Percentiles rank a stretch among this genome's conserved stretches.
These are phyloP conservation scores for Sebastes vulpes DNA, from an alignment of 2,797 vertebrate genomes.

Conservation along the genomic window DNA sequence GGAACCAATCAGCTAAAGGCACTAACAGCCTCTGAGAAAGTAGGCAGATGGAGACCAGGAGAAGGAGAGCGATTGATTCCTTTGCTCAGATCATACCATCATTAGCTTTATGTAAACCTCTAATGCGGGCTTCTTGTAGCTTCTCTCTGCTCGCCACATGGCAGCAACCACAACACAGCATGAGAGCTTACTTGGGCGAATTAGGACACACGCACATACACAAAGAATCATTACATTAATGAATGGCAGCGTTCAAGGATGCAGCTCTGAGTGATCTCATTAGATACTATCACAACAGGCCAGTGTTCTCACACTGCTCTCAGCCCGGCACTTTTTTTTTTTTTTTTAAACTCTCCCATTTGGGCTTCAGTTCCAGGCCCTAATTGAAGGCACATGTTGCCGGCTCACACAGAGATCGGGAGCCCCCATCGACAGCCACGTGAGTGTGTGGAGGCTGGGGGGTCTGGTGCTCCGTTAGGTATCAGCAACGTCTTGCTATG, in stretches of 20 bases:
- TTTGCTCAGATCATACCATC: not conserved
- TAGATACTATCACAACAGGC: constrained; percentile 75
- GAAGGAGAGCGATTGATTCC: constrained; percentile 23
- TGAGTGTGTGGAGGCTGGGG: constrained; percentile 41
- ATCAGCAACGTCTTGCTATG: not conserved
- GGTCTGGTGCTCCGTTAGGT: constrained; percentile 10
- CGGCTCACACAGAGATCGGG: constrained; percentile 33
- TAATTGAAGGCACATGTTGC: constrained; percentile 84
- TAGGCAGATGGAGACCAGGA: not conserved
- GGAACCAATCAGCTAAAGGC: constrained; percentile 50
- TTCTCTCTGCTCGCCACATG: constrained; percentile 15
- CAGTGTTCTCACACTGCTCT: constrained; percentile 64
- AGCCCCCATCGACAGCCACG: constrained; percentile 30
- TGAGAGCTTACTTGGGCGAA: constrained; percentile 34
- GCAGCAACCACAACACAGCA: constrained; percentile 21
- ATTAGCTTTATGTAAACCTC: constrained; percentile 13
- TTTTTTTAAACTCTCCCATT: constrained; percentile 56
- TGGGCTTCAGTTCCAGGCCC: constrained; percentile 45
- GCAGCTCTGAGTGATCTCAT: constrained; percentile 73
- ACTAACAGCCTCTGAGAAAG: not conserved
- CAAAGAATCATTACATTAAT: constrained; percentile 49
- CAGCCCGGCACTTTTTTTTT: constrained; percentile 18
- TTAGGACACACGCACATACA: constrained; percentile 18
- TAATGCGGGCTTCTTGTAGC: constrained; percentile 5
- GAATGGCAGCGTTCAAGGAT: constrained; percentile 64